A percentile compares a stretch with the other conserved stretches of the same genome.
Conservation (phyloP, 2,797 vertebrate genomes). For the Microchirus variegatus region DNA sequence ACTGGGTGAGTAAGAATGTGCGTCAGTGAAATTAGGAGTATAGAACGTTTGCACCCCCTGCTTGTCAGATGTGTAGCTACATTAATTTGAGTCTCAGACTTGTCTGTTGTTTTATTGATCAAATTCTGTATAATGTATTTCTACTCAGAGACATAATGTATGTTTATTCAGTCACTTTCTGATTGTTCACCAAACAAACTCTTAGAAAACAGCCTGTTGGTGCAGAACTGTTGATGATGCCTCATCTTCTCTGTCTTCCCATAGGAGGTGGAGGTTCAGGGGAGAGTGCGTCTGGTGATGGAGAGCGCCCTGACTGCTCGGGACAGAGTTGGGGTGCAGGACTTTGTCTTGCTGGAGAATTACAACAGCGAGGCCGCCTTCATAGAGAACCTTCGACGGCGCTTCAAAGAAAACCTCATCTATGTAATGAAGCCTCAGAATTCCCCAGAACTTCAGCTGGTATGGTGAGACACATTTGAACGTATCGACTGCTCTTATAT, state of each 20-base stretch:
- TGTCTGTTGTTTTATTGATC: no score
- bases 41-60: constrained; percentile 41
- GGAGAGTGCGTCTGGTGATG: constrained; percentile 84
- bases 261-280: constrained; percentile 75
- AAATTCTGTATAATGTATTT: no score
- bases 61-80: constrained; percentile 30
- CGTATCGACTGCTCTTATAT: constrained; percentile 9
- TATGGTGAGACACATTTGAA: constrained; percentile 27
- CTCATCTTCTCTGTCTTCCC: constrained; percentile 26
- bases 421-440: constrained; percentile 79
- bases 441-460: constrained; percentile 16
- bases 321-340: constrained; percentile 91
- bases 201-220: no score
- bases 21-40: neutral
- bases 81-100: neutral
- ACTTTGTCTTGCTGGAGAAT: constrained; percentile 91
- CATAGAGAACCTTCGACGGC: constrained; percentile 88
- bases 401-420: constrained; percentile 91
- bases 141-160: no score
- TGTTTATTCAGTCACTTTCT: no score
- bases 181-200: no score
- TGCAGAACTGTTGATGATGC: neutral
- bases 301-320: constrained; percentile 90
- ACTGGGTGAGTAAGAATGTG: neutral
- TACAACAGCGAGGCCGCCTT: constrained; percentile 91